phyloP scores from a whole-genome alignment of 2,888 invertebrate genomes.

The Malacosoma neustria region DNA sequence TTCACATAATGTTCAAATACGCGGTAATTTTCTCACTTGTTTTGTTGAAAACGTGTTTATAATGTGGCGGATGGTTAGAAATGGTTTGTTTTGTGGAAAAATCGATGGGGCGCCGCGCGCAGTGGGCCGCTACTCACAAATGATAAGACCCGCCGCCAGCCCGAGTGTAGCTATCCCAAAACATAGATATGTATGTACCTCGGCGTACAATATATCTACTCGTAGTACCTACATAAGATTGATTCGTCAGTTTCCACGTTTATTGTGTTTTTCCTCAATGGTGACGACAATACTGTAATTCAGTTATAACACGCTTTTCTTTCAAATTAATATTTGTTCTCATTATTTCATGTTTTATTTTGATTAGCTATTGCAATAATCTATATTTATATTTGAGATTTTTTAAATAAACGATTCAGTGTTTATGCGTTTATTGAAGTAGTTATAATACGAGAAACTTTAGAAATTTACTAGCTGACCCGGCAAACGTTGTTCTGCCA shows the following conservation, averaged over 20 bases:
- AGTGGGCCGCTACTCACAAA: slow-evolving; percentile 39
- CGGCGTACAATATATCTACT: slow-evolving; percentile 10
- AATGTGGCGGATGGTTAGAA: slow-evolving; percentile 48
- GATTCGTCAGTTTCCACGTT: slow-evolving; percentile 7
- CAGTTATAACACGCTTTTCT: too few relatives aligned
- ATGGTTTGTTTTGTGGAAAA: slow-evolving; percentile 63
- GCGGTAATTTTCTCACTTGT: slow-evolving; percentile 23
- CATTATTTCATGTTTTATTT: too few relatives aligned
- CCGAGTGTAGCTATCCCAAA: slow-evolving; percentile 16
- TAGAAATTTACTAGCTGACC: too few relatives aligned
- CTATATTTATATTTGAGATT: too few relatives aligned
- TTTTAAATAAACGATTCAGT: too few relatives aligned
- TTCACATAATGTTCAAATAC: slow-evolving; percentile 31
- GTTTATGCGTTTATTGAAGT: too few relatives aligned
- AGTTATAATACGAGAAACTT: too few relatives aligned
- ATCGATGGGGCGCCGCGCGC: slow-evolving; percentile 67
- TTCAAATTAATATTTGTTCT: too few relatives aligned
- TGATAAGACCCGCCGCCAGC: slow-evolving; percentile 43
- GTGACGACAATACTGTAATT: not conserved
- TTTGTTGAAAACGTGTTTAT: slow-evolving; percentile 49
- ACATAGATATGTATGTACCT: slow-evolving; percentile 18
- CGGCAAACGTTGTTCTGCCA: too few relatives aligned
- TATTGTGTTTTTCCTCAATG: slow-evolving; percentile 4
- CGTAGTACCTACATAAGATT: slow-evolving; percentile 13
- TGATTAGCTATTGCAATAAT: too few relatives aligned